Base-by-base conservation (phyloP, 2,888 invertebrate genomes). In the Himalopsyche anomala region DNA sequence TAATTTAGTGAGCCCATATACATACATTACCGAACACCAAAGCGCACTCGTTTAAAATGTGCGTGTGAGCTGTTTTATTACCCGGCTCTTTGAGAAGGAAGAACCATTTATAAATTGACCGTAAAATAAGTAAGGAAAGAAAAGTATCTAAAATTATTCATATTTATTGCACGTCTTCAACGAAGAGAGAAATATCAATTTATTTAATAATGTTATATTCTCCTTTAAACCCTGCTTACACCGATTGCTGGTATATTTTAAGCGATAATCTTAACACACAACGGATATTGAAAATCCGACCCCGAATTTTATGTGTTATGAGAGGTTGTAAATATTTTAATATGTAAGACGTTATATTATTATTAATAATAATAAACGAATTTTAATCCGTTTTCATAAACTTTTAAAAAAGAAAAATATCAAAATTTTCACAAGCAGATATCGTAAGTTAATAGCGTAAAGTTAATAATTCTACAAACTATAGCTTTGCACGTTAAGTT, bases 71-170 rank as follows among this genome's bases (percentile, higher is more conserved):
- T 42, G 62, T 85, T 85, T 85, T 85, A 85, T 80, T 82, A 55
- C 79, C 45, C 54, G 62, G 45, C 80, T 28, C 36, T 38, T 82
- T 36, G 82, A 82, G 74, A 45, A 55, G 79, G 85, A 82, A 56
- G 79, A 79, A 79, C 82, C 82, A 82, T 85, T 85, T 45, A 45
- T 69, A 81, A 81, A 84, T 84, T 69, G 81, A 69, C 69, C 69
- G 51, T 81, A 81, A 84, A 56, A 51, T 12, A 62, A 54, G 82
- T 54, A 81, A 51, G 54, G 82, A 28, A 82, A 56, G 38, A 36
- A 55, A 69, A 28, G 81, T 62, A 85, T 81, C 81, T 81, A 81
- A 81, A 38, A 8, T 62, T 81, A 85, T 81, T 82, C 62, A 74
- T 38, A 55, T 82, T 38, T 82, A n/a, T 36, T 36, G 56, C 51